A percentile compares a stretch with the other conserved stretches of the same genome.
phyloP scores from a whole-genome alignment of 2,113 vertebrate species.

The Urocynchramus pylzowi region DNA sequence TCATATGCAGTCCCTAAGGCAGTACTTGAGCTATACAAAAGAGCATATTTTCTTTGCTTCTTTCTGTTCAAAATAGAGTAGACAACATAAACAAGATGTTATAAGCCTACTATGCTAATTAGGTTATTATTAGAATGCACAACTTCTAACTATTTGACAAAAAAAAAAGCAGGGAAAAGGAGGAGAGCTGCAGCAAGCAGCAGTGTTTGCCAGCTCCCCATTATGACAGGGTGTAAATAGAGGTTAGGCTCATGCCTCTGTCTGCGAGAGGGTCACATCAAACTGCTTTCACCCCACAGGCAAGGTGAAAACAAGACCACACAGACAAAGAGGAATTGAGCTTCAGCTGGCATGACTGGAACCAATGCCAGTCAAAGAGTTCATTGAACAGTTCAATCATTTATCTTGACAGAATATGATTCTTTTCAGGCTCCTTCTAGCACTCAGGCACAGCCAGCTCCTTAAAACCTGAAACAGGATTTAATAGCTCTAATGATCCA shows the following conservation, averaged over 20 bases:
- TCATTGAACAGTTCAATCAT: slow-evolving; percentile 69
- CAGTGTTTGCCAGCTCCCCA: slow-evolving; percentile 39
- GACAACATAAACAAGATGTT: slow-evolving; percentile 46
- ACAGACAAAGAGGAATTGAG: slow-evolving; percentile 70
- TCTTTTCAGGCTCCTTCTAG: slow-evolving; percentile 51
- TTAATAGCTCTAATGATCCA: slow-evolving; percentile 55
- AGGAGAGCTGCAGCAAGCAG: not conserved
- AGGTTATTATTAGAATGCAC: slow-evolving; percentile 15
- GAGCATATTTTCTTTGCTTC: not conserved
- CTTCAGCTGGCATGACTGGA: slow-evolving; percentile 69
- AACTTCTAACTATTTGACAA: slow-evolving; percentile 37
- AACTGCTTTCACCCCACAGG: slow-evolving; percentile 59
- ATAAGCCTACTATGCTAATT: slow-evolving; percentile 38
- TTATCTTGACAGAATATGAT: slow-evolving; percentile 64
- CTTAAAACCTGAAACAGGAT: slow-evolving; percentile 46
- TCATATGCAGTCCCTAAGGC: not conserved
- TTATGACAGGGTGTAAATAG: slow-evolving; percentile 63
- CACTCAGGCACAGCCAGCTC: slow-evolving; percentile 25
- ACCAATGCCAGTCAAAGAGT: slow-evolving; percentile 71
- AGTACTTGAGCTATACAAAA: not conserved
- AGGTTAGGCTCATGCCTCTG: slow-evolving; percentile 47
- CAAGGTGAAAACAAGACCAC: slow-evolving; percentile 69
- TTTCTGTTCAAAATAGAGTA: not conserved
- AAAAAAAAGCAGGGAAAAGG: not conserved
- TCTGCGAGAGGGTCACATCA: slow-evolving; percentile 62